Evolutionary conservation across 1,140 invertebrate genomes (phyloP), one percentile per base, ranked within the genome.

Genomic region (Tetraneura akinire): DNA sequence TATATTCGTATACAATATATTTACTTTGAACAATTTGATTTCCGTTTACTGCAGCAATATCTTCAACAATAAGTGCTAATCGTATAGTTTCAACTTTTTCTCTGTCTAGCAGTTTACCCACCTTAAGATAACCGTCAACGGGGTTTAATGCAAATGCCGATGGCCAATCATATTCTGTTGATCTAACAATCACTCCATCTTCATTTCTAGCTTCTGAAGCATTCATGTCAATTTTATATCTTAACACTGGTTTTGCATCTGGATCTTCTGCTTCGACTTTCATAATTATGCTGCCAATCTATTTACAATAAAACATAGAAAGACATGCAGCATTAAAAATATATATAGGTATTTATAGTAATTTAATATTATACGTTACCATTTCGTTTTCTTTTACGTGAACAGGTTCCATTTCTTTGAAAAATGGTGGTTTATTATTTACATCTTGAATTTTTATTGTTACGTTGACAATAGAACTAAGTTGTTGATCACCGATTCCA

Each of bases 401-500:
- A 62, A 96, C 87, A 0, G 88, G 88, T 1, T 89, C 91, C 1
- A 92, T 90, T 71, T 94, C 91, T 0, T 87, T 83, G 57, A 96
- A 90, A 11, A 91, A 85, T 0, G 95, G 95, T 1, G 90, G 88
- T 85, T 97, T 97, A 84, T 97, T 97, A 84, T 97, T 97, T 0
- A 97, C 94, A 86, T 97, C 95, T 14, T 92, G 88, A 80, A 97
- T 93, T 0, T 90, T 91, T 10, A 98, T 93, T 83, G 95, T 93
- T 0, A 97, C 93, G 0, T 90, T 87, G 11, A 91, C 91, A 5
- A 90, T 87, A 1, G 90, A 89, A 62, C 90, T 90, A 16, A 90
- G 85, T 84, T 94, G 92, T 37, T 93, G 91, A 23, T 90, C 90
- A 14, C 95, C 94, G 57, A 95, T 90, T 9, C 94, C 95, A 18